phyloP scores from a whole-genome alignment of 2,888 invertebrate species.

The Beris chalybata region DNA sequence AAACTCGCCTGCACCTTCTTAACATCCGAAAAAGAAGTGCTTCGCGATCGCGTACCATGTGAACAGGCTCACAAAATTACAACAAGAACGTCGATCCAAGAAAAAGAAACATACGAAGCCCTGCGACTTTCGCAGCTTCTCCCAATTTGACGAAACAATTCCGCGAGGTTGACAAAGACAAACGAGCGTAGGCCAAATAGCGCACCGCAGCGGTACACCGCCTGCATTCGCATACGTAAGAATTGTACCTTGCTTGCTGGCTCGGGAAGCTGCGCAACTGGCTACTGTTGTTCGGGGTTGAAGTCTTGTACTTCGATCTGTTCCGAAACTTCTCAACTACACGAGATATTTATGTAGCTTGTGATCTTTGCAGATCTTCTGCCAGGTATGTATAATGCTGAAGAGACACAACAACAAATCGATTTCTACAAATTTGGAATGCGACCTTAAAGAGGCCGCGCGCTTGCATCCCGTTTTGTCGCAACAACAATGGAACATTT shows the following conservation, averaged over 20 bases:
- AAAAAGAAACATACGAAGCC: conserved; percentile 4
- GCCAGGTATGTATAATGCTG: conserved; percentile 5
- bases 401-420: conserved; percentile 38
- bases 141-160: conserved; percentile 40
- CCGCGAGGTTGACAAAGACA: conserved; percentile 39
- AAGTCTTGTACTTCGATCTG: conserved; percentile 28
- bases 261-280: too few species aligned
- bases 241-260: too few species aligned
- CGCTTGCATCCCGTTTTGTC: conserved; percentile 37
- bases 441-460: conserved; percentile 40
- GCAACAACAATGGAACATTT: conserved; percentile 48
- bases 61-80: conserved; percentile 8
- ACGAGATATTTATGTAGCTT: conserved; percentile 38
- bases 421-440: conserved; percentile 40
- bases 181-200: conserved; percentile 33
- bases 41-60: conserved; percentile 12
- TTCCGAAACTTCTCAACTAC: conserved; percentile 13
- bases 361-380: conserved; percentile 15
- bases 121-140: conserved; percentile 27
- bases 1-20: conserved; percentile 8
- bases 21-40: background rate
- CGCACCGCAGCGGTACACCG: background rate
- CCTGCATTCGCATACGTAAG: background rate
- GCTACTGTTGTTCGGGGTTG: too few species aligned
- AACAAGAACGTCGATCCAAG: background rate